A percentile compares a stretch with the other conserved stretches of the same genome.
Conservation (phyloP, 2,797 vertebrate species). For the Myiothlypis chrysogaster region DNA sequence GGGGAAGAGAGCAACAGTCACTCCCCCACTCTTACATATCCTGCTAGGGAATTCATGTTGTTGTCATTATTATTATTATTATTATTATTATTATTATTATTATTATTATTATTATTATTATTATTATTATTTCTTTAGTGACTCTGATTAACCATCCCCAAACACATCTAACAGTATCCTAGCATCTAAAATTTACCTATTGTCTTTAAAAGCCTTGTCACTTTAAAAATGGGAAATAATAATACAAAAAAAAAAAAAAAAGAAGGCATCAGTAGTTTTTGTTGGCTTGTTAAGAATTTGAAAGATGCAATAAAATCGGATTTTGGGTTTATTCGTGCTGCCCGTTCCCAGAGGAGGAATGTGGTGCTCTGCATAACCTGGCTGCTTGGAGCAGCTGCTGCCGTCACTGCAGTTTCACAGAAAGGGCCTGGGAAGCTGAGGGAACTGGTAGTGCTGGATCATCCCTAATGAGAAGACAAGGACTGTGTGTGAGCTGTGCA, state of each 20-base stretch:
- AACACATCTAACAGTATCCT: background rate
- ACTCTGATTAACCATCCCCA: background rate
- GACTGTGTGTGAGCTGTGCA: background rate
- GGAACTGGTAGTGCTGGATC: background rate
- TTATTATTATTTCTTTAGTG: background rate
- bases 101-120: too few species aligned
- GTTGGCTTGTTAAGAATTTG: constrained; percentile 50
- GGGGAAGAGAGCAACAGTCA: background rate
- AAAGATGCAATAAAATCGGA: constrained; percentile 40
- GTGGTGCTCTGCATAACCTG: background rate
- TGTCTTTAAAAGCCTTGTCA: background rate
- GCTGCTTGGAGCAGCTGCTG: constrained; percentile 7
- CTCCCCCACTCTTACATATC: background rate
- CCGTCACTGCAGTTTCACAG: rapidly evolving
- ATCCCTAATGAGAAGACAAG: background rate
- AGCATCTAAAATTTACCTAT: background rate
- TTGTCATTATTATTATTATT: background rate
- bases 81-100: too few species aligned
- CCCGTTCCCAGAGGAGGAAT: constrained; percentile 16
- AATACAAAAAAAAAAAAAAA: background rate
- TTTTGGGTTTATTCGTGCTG: background rate
- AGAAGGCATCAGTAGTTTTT: background rate
- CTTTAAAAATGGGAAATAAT: constrained; percentile 10
- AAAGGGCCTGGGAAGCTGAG: background rate
- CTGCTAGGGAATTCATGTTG: background rate